Base-by-base conservation (phyloP, 2,113 vertebrate species). In the Manacus vitellinus region DNA sequence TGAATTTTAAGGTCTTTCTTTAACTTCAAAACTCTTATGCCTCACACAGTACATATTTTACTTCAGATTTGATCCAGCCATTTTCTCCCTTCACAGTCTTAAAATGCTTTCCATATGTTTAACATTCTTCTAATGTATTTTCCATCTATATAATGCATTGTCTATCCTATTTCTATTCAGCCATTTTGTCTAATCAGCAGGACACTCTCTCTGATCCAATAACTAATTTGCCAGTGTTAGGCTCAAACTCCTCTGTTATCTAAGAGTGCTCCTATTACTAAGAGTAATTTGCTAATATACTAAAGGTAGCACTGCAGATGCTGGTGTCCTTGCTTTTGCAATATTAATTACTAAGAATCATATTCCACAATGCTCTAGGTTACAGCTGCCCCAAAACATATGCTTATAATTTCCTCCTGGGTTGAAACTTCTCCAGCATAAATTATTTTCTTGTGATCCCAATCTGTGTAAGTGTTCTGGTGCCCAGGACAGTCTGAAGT, bases 391-490 rank as follows among this genome's bases (percentile, higher is more conserved):
- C 62, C 70, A 39, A 94, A 94, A 95, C 92, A 97, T 88, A 94
- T 95, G 95, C 91, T 91, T 73, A 76, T 94, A 86, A 95, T 97
- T 95, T 94, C 90, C 88, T 95, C 67, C 81, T 54, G 49, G 78
- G 46, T 79, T 85, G 86, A 97, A 95, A 89, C 61, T 95, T 94
- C 77, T 93, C 86, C 91, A 95, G 92, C 79, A 96, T 97, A 92
- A 96, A 97, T 96, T 93, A 95, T 63, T 94, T 97, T 92, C 94
- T 90, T 52, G 74, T 90, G 95, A 94, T 97, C 85, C 87, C 96
- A 97, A 97, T 96, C 90, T 95, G 44, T 71, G n/a, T 93, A 94
- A 97, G 95, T 96, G 95, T 97, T 94, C 90, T 92, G 75, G 55
- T 94, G 79, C 80, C 73, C 87, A 94, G 89, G 85, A 92, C 73